These are phyloP conservation scores for Cottoperca gobio DNA, from an alignment of 2,797 vertebrate species.

Conservation along the genomic window DNA sequence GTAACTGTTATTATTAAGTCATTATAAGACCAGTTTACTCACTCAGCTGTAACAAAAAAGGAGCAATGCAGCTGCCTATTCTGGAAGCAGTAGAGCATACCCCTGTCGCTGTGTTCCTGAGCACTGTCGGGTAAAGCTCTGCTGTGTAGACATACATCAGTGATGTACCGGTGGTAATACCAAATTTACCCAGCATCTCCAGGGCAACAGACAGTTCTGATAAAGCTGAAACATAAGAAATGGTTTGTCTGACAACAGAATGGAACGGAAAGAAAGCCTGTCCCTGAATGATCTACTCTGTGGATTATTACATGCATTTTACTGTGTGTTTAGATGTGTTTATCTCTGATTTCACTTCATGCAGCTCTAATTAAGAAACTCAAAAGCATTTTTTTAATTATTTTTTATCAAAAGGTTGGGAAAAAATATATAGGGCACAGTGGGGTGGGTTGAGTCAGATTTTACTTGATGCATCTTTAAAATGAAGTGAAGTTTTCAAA, in stretches of 20 bases:
- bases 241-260: not conserved
- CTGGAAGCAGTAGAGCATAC: conserved; percentile 87
- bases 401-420: too few relatives aligned
- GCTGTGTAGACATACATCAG: conserved; percentile 89
- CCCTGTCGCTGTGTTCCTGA: conserved; percentile 91
- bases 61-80: conserved; percentile 86
- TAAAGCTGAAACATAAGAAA: conserved; percentile 71
- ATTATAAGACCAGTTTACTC: conserved; percentile 44
- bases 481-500: too few relatives aligned
- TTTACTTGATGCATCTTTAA: too few relatives aligned
- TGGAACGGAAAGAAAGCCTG: not conserved
- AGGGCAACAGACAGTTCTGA: conserved; percentile 73
- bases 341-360: not conserved
- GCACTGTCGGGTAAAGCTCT: conserved; percentile 90
- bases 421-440: too few relatives aligned
- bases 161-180: conserved; percentile 82
- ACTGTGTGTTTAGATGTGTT: too few relatives aligned
- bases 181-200: conserved; percentile 90
- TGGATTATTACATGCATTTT: too few relatives aligned
- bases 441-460: too few relatives aligned
- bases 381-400: not conserved
- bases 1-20: not conserved
- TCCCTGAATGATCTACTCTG: not conserved
- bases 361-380: not conserved
- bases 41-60: conserved; percentile 88